Percentiles rank a stretch among this genome's conserved stretches.
phyloP scores from a whole-genome alignment of 2,888 invertebrate genomes.

The Electrophaes corylata region DNA sequence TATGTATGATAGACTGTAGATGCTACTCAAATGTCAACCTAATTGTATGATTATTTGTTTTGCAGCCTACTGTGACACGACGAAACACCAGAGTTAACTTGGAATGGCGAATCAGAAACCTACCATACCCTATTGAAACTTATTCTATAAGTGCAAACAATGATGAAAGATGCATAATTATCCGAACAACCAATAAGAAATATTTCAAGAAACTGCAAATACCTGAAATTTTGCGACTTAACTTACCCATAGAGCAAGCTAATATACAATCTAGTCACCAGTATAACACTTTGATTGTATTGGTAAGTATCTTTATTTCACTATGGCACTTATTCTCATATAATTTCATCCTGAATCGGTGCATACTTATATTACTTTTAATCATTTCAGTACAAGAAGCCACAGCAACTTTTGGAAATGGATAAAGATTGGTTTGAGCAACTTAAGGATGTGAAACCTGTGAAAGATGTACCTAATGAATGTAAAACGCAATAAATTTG shows the following conservation, averaged over 20 bases:
- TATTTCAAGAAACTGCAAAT: constrained; percentile 89
- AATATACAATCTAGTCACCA: constrained; percentile 88
- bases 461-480: constrained; percentile 74
- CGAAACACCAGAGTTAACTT: constrained; percentile 89
- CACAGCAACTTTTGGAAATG: constrained; percentile 87
- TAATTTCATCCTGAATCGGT: no score
- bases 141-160: constrained; percentile 88
- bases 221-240: constrained; percentile 88
- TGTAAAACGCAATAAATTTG: constrained; percentile 70
- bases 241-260: constrained; percentile 85
- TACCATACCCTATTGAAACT: constrained; percentile 88
- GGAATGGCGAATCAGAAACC: constrained; percentile 93
- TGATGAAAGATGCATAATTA: constrained; percentile 86
- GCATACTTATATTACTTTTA: constrained; percentile 7
- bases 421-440: constrained; percentile 86
- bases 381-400: constrained; percentile 89
- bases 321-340: no score
- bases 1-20: no score
- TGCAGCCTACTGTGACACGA: constrained; percentile 87
- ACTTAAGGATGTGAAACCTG: constrained; percentile 68
- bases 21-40: no score
- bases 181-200: constrained; percentile 92
- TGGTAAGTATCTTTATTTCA: constrained; percentile 81
- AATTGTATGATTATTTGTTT: no score
- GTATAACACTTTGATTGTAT: constrained; percentile 90